Percentiles rank a stretch among this genome's conserved stretches.
phyloP scores from a whole-genome alignment of 2,888 invertebrate genomes.

The Pollenia angustigena region DNA sequence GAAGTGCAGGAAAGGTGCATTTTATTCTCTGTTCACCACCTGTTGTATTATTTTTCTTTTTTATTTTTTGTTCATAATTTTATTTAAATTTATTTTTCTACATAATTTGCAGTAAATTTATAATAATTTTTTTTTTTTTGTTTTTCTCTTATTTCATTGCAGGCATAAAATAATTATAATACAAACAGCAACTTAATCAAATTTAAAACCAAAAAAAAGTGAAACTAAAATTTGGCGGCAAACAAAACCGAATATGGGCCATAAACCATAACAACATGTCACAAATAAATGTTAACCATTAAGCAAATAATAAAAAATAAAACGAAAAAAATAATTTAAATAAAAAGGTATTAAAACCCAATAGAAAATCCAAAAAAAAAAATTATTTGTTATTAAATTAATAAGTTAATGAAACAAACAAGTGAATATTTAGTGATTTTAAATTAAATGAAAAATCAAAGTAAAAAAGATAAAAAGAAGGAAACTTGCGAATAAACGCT shows the following conservation, averaged over 20 bases:
- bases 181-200: slow-evolving; percentile 40
- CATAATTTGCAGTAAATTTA: slow-evolving; percentile 35
- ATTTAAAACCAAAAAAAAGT: slow-evolving; percentile 27
- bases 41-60: neutral
- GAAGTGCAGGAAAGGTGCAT: too few relatives aligned
- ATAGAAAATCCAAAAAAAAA: neutral
- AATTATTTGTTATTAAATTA: too few relatives aligned
- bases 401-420: neutral
- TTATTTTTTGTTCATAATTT: neutral
- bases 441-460: slow-evolving; percentile 8
- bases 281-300: slow-evolving; percentile 20
- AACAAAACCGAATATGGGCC: slow-evolving; percentile 12
- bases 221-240: slow-evolving; percentile 4
- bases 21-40: neutral
- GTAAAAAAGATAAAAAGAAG: slow-evolving; percentile 21
- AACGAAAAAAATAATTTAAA: neutral
- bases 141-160: slow-evolving; percentile 43
- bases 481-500: slow-evolving; percentile 44
- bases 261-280: slow-evolving; percentile 24
- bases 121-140: slow-evolving; percentile 13
- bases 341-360: neutral
- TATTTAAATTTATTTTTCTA: slow-evolving; percentile 8
- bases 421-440: neutral
- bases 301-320: slow-evolving; percentile 13
- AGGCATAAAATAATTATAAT: slow-evolving; percentile 48